Evolutionary conservation across 2,113 vertebrate species (phyloP).

Genomic region (Gila orcuttii): DNA sequence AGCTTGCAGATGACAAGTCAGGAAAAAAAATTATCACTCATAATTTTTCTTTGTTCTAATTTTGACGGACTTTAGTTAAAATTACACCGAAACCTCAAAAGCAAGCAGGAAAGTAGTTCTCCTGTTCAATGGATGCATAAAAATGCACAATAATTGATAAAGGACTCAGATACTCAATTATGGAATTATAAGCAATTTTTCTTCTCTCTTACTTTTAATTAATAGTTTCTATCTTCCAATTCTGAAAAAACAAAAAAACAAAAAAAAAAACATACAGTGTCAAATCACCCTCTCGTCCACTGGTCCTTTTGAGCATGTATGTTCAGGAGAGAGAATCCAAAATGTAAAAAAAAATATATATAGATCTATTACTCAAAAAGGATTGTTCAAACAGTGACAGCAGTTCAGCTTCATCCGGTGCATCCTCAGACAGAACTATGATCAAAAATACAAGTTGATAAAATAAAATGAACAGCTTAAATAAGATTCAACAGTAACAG

Average conservation of each 20-base stretch:
- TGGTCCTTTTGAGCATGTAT: background rate
- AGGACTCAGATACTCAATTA: background rate
- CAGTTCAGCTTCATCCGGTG: slow-evolving; percentile 29
- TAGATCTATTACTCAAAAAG: background rate
- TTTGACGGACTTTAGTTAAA: background rate
- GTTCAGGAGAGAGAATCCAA: background rate
- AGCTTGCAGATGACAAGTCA: too few relatives aligned
- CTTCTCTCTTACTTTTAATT: background rate
- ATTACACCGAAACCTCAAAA: background rate
- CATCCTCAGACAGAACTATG: background rate
- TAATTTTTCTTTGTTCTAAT: background rate
- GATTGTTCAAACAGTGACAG: slow-evolving; percentile 19
- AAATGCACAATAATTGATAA: too few relatives aligned
- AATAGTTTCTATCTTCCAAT: background rate
- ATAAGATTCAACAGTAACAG: slow-evolving; percentile 44
- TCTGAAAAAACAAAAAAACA: background rate
- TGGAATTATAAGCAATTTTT: background rate
- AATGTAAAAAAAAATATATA: background rate
- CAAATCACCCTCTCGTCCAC: background rate
- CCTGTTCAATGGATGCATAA: background rate
- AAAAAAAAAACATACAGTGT: background rate
- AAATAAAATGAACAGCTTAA: slow-evolving; percentile 17
- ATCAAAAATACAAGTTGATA: background rate
- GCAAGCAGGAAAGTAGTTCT: background rate
- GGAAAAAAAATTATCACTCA: too few relatives aligned